phyloP scores from a whole-genome alignment of 2,888 invertebrate genomes.

The Atherix ibis region DNA sequence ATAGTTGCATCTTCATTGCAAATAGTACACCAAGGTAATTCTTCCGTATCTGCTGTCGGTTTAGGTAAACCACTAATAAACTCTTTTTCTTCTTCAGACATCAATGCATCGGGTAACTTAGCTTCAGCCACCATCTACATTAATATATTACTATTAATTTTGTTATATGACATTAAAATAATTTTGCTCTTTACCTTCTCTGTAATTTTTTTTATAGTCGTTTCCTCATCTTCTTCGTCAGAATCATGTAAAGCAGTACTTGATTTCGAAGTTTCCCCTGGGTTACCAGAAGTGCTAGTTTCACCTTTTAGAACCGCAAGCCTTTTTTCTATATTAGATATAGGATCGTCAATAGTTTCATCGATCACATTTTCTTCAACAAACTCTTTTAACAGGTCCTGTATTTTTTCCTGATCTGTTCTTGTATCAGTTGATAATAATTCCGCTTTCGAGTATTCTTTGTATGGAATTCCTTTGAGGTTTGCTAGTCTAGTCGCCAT shows the following conservation, averaged over 20 bases:
- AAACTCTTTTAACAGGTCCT: constrained; percentile 47
- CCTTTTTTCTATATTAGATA: constrained; percentile 38
- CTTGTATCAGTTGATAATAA: constrained; percentile 39
- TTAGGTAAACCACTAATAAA: constrained; percentile 16
- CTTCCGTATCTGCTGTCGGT: constrained; percentile 31
- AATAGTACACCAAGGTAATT: constrained; percentile 69
- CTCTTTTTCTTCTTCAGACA: constrained; percentile 32
- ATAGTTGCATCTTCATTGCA: constrained; percentile 67
- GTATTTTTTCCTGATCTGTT: constrained; percentile 52
- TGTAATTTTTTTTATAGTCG: constrained; percentile 24
- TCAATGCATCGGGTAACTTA: constrained; percentile 32
- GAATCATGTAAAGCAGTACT: constrained; percentile 19
- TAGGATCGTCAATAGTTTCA: constrained; percentile 36
- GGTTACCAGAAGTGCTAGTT: not conserved
- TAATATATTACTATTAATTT: no score
- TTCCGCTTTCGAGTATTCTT: constrained; percentile 25
- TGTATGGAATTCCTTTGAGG: constrained; percentile 41
- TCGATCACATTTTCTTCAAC: constrained; percentile 39
- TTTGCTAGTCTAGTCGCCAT: constrained; percentile 46
- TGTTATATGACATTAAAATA: constrained; percentile 1
- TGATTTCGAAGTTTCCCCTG: constrained; percentile 4
- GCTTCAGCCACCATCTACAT: constrained; percentile 36
- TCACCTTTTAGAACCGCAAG: constrained; percentile 37
- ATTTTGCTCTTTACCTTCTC: constrained; percentile 20
- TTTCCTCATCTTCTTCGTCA: constrained; percentile 31